Percentiles rank a stretch among this genome's conserved stretches.
Conservation (phyloP, 2,113 vertebrate genomes). For the Nothoprocta perdicaria region DNA sequence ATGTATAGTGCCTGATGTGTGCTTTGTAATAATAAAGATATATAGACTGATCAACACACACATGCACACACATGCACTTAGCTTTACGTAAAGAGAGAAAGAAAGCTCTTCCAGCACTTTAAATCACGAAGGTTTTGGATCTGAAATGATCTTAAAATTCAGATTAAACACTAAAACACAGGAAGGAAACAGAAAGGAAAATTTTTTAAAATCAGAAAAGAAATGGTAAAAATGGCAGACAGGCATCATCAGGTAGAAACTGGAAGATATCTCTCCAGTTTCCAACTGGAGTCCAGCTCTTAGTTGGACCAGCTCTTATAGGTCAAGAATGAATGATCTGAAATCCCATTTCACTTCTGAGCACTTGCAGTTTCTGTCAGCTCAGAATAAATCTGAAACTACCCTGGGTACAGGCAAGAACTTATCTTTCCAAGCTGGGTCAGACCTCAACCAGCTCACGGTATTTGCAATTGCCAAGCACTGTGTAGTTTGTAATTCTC, state of each 20-base stretch:
- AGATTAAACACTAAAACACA: neutral
- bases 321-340: accelerated
- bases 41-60: neutral
- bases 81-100: neutral
- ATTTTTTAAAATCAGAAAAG: neutral
- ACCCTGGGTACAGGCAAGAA: neutral
- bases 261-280: accelerated
- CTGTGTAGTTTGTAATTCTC: neutral
- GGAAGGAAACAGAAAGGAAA: neutral
- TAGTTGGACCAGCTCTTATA: neutral
- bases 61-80: neutral
- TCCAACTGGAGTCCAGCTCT: accelerated
- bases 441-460: neutral
- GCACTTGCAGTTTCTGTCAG: neutral
- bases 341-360: neutral
- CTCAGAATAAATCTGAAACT: neutral
- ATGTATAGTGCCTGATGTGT: neutral
- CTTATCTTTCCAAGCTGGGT: neutral
- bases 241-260: neutral
- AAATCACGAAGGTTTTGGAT: neutral
- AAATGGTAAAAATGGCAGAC: neutral
- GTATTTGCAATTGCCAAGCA: neutral
- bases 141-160: neutral
- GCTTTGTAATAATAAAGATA: neutral
- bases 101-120: neutral